These are phyloP conservation scores for Menidia beryllina DNA, from an alignment of 2,113 vertebrate species.

Conservation along the genomic window DNA sequence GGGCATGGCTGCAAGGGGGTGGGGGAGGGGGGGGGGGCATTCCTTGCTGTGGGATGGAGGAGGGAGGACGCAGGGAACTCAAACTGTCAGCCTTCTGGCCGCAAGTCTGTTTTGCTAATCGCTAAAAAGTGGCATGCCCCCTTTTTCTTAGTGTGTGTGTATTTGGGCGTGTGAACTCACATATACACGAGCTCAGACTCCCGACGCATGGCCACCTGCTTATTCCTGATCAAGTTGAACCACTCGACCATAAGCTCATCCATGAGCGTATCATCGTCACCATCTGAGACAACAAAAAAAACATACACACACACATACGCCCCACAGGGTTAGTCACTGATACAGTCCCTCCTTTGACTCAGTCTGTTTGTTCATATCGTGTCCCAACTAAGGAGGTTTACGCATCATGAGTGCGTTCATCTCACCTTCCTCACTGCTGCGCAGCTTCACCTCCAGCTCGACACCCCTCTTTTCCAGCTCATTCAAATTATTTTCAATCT, in stretches of 20 bases:
- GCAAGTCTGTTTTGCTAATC: conserved; percentile 69
- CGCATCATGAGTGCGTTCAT: neutral
- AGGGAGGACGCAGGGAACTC: conserved; percentile 68
- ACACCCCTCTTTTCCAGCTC: conserved; percentile 88
- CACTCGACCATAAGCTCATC: conserved; percentile 90
- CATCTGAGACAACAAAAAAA: conserved; percentile 76
- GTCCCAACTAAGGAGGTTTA: neutral
- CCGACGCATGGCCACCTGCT: conserved; percentile 91
- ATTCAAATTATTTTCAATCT: conserved; percentile 87
- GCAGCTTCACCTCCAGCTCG: conserved; percentile 88
- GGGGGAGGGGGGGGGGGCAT: conserved; percentile 7
- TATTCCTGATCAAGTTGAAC: conserved; percentile 95
- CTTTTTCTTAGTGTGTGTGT: conserved; percentile 2
- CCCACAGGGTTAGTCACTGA: conserved; percentile 16
- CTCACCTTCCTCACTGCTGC: conserved; percentile 89
- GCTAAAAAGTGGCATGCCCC: conserved; percentile 50
- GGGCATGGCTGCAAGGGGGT: conserved; percentile 13
- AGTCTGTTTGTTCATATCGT: neutral
- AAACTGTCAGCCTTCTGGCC: conserved; percentile 77
- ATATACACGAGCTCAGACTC: conserved; percentile 88
- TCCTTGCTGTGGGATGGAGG: conserved; percentile 53
- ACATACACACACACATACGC: conserved; percentile 28
- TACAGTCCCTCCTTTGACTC: neutral
- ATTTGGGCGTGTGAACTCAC: conserved; percentile 54
- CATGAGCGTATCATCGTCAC: conserved; percentile 86